phyloP scores from a whole-genome alignment of 2,888 invertebrate genomes.

The Steinernema hermaphroditum region DNA sequence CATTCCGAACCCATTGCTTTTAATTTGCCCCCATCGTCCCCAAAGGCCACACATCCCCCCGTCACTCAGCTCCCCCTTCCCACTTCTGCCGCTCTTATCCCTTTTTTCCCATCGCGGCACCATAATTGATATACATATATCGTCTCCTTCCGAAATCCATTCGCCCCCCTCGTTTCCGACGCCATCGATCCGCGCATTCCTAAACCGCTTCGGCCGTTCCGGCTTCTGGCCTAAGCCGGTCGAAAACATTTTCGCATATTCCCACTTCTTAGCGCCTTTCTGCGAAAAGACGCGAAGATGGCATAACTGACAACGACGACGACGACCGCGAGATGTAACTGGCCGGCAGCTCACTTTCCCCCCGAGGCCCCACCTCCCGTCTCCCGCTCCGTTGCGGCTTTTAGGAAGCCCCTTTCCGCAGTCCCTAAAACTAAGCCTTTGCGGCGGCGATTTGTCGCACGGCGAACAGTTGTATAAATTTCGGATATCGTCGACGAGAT shows the following conservation, averaged over 20 bases:
- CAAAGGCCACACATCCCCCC: neutral
- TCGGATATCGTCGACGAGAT: neutral
- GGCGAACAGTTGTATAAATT: conserved; percentile 25
- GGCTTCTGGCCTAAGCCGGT: neutral
- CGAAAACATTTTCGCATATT: neutral
- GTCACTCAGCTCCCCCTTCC: neutral
- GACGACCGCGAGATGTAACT: conserved; percentile 7
- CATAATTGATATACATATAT: conserved; percentile 31
- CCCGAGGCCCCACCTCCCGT: neutral
- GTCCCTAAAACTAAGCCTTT: neutral
- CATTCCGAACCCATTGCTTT: neutral
- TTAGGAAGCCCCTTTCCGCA: neutral
- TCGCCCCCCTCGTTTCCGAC: neutral
- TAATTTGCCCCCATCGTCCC: neutral
- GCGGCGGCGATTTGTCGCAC: conserved; percentile 20
- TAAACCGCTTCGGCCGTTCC: neutral
- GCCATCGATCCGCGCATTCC: neutral
- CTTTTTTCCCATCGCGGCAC: conserved; percentile 27
- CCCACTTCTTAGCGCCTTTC: neutral
- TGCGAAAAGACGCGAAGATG: too few species aligned
- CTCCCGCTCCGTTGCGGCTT: neutral
- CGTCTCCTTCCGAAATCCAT: conserved; percentile 30
- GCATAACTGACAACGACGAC: neutral
- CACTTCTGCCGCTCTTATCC: conserved; percentile 18
- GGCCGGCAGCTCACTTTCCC: conserved; percentile 12